Evolutionary conservation across 2,797 vertebrate species (phyloP).

Genomic region (Diplodus sargus): DNA sequence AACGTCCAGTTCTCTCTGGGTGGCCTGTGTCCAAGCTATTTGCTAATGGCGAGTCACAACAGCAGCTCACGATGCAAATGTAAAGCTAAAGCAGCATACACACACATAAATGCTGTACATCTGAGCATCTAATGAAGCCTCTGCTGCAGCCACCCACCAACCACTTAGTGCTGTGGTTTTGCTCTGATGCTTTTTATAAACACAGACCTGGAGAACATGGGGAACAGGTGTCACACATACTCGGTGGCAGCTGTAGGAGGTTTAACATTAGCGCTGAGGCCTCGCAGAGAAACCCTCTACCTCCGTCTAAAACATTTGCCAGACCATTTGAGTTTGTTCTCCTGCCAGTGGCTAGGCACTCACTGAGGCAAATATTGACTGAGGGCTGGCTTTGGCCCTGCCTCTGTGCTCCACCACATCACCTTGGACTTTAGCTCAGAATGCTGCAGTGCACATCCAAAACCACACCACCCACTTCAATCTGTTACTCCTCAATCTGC

Average conservation of each 20-base stretch:
- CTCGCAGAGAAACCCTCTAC: constrained; percentile 32
- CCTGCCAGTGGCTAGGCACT: constrained; percentile 59
- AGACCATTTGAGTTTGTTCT: constrained; percentile 60
- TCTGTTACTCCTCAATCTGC: constrained; percentile 4
- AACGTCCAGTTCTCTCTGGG: constrained; percentile 63
- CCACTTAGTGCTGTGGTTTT: constrained; percentile 64
- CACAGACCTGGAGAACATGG: constrained; percentile 64
- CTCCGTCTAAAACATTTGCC: constrained; percentile 42
- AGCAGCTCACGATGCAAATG: constrained; percentile 54
- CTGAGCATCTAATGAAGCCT: constrained; percentile 52
- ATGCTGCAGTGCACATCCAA: constrained; percentile 27
- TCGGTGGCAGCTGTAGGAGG: constrained; percentile 44
- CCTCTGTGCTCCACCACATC: constrained; percentile 52
- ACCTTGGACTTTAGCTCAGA: constrained; percentile 55
- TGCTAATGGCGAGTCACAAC: constrained; percentile 54
- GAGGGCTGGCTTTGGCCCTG: constrained; percentile 54
- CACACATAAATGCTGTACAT: constrained; percentile 12
- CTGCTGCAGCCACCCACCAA: constrained; percentile 60
- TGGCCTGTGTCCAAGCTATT: constrained; percentile 74
- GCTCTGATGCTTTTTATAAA: constrained; percentile 70
- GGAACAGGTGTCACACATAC: constrained; percentile 64
- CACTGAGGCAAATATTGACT: constrained; percentile 80
- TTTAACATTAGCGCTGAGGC: constrained; percentile 17
- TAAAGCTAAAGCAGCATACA: not conserved
- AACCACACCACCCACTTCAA: constrained; percentile 32